Conservation (phyloP, 2,113 vertebrate genomes). For the Cinclus mexicanus region DNA sequence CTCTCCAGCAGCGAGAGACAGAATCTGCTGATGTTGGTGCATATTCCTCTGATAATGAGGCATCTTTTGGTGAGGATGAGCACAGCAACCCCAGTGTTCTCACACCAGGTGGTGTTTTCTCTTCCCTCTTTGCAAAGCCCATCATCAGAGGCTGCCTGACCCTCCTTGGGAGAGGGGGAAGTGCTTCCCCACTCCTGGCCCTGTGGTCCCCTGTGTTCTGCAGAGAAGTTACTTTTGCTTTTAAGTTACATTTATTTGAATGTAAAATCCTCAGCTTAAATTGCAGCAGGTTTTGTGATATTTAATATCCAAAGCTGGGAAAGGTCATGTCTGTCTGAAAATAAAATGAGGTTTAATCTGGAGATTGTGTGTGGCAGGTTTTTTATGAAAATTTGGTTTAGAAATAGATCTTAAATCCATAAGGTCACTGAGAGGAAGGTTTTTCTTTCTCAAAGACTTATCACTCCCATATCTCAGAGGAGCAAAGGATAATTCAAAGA, state of each 20-base stretch:
- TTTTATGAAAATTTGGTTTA: conserved; percentile 57
- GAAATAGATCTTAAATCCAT: conserved; percentile 64
- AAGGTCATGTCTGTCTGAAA: conserved; percentile 68
- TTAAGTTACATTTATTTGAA: conserved; percentile 52
- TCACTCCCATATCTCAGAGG: background rate
- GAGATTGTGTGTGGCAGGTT: conserved; percentile 29
- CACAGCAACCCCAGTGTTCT: background rate
- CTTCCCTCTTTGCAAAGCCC: background rate
- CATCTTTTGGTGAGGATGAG: accelerated
- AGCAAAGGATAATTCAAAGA: conserved; percentile 2
- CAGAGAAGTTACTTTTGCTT: background rate
- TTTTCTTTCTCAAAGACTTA: conserved; percentile 45
- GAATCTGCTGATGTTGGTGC: background rate
- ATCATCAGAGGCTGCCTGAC: no score
- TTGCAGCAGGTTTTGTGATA: conserved; percentile 64
- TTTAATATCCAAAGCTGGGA: conserved; percentile 72
- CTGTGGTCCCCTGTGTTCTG: background rate
- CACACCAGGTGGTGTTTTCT: background rate
- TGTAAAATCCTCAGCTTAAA: conserved; percentile 62
- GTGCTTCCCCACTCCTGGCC: background rate
- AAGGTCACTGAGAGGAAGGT: conserved; percentile 46
- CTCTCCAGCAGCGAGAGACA: background rate
- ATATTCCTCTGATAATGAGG: accelerated
- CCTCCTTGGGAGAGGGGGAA: background rate
- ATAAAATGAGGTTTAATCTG: conserved; percentile 67